A percentile compares a stretch with the other conserved stretches of the same genome.
Evolutionary conservation across 2,888 invertebrate species (phyloP).

Genomic region (Hyposoter didymator): DNA sequence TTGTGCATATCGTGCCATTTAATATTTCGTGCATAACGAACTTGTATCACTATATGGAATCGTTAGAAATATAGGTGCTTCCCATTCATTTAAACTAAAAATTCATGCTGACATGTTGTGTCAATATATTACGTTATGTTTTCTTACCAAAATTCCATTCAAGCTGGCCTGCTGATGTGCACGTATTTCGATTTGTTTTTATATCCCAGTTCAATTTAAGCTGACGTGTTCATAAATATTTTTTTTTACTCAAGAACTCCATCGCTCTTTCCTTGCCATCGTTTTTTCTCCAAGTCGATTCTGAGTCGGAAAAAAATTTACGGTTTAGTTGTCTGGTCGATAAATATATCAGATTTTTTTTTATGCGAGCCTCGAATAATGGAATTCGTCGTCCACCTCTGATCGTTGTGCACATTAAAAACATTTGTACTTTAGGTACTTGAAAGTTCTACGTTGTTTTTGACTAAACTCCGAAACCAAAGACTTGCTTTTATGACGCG

Average conservation of each 20-base stretch:
- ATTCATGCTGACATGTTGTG: background rate
- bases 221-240: background rate
- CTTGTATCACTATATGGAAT: conserved; percentile 4
- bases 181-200: background rate
- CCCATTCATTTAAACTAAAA: conserved; percentile 6
- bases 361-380: background rate
- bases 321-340: background rate
- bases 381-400: background rate
- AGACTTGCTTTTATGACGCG: background rate
- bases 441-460: background rate
- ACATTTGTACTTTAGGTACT: background rate
- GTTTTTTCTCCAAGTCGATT: background rate
- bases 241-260: background rate
- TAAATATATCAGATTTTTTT: background rate
- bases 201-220: background rate
- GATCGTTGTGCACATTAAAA: background rate
- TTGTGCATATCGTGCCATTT: conserved; percentile 49
- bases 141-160: background rate
- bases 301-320: background rate
- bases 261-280: background rate
- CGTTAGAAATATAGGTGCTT: background rate
- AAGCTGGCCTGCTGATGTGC: background rate
- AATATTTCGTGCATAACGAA: conserved; percentile 50
- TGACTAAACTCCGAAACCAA: background rate
- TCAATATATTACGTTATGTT: background rate